Evolutionary conservation across 1,140 invertebrate species (phyloP), one percentile per base, ranked within the genome.

Genomic region (Bombus polaris): DNA sequence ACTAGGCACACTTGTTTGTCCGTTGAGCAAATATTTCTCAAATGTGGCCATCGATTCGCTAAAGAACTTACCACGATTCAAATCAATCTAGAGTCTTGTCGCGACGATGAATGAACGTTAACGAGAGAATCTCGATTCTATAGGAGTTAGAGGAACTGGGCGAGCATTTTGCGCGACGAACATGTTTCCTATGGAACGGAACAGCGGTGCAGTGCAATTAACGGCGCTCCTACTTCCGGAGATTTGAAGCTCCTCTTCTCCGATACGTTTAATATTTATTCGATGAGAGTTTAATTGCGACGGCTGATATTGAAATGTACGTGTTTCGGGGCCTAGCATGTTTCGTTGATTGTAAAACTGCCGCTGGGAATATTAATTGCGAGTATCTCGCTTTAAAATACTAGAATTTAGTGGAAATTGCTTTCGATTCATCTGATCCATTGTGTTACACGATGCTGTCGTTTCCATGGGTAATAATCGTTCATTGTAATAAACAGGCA

Each of bases 231-330:
- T 59, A 73, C 84, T 85, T 81, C 71, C 78, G 71, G 35, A 57
- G 59, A 39, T 28, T 39, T 6, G 68, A 25, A 53, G 10, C 18
- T n/a, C 22, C n/a, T n/a, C 57, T 53, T 39, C 25, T 3, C 18
- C 1, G 12, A 9, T 25, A 35, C n/a, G 12, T 32, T 65, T 42
- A 73, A 74, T 82, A 70, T 89, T 83, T 78, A 53, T 35, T 68
- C 25, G 81, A 72, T 47, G 80, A 87, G 81, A 89, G 86, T 72
- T 89, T 89, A 81, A 89, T 89, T 79, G 73, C 84, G 59, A 70
- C 25, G 1, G 62, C 70, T 32, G 79, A 79, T 37, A 42, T 74
- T 74, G 39, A 25, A 66, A 82, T 25, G 53, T 53, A 37, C 44
- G 15, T 37, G 22, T 59, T 77, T 47, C 35, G 9, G 39, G 57